phyloP scores from a whole-genome alignment of 2,113 vertebrate species.

The Lophius piscatorius region DNA sequence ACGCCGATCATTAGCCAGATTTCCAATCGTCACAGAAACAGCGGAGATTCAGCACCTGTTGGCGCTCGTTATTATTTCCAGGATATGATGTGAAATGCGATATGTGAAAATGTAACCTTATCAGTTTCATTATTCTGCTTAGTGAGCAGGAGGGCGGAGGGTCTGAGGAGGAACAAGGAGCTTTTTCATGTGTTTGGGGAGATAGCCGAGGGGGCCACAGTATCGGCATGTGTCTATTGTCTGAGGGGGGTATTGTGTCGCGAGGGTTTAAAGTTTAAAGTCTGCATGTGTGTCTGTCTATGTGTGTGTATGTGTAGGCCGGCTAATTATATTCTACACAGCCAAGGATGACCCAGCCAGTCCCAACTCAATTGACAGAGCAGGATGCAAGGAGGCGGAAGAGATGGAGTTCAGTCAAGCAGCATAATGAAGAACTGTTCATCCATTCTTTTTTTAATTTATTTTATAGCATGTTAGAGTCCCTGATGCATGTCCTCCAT shows the following conservation, averaged over 20 bases:
- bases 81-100: slow-evolving; percentile 50
- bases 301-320: slow-evolving; percentile 44
- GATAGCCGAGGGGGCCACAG: slow-evolving; percentile 56
- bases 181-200: slow-evolving; percentile 47
- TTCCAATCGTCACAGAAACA: slow-evolving; percentile 21
- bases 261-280: slow-evolving; percentile 72
- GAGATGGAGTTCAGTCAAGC: slow-evolving; percentile 30
- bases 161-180: slow-evolving; percentile 36
- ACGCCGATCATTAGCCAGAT: slow-evolving; percentile 22
- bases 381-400: slow-evolving; percentile 34
- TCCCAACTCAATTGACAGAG: slow-evolving; percentile 54
- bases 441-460: slow-evolving; percentile 24
- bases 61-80: slow-evolving; percentile 27
- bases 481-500: not conserved
- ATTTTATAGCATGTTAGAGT: slow-evolving; percentile 14
- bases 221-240: slow-evolving; percentile 80
- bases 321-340: slow-evolving; percentile 76
- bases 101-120: slow-evolving; percentile 39
- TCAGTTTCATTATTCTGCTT: slow-evolving; percentile 55
- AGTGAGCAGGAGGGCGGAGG: slow-evolving; percentile 22
- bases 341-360: slow-evolving; percentile 61
- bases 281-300: slow-evolving; percentile 35
- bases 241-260: slow-evolving; percentile 51
- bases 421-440: slow-evolving; percentile 28
- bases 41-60: slow-evolving; percentile 51